A percentile compares a stretch with the other conserved stretches of the same genome.
phyloP scores from a whole-genome alignment of 2,113 vertebrate species.

The Piaya cayana region DNA sequence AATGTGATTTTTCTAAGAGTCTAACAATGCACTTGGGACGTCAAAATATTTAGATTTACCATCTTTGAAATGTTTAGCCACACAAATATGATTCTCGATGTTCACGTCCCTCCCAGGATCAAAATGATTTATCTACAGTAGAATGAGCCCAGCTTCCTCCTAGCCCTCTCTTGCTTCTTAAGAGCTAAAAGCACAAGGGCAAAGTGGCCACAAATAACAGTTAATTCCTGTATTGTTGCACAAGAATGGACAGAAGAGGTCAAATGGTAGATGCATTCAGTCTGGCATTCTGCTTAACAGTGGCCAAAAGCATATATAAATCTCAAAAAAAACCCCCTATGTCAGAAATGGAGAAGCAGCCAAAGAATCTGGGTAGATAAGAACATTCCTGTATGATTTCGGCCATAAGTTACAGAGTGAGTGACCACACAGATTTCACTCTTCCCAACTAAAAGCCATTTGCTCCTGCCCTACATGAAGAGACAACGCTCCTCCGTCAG shows the following conservation, averaged over 20 bases:
- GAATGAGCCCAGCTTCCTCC: neutral
- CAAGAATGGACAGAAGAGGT: constrained; percentile 7
- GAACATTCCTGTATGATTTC: constrained; percentile 25
- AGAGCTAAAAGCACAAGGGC: neutral
- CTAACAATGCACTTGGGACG: neutral
- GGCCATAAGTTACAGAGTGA: constrained; percentile 8
- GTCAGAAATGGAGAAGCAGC: neutral
- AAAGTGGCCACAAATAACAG: constrained; percentile 12
- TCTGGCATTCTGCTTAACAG: constrained; percentile 5
- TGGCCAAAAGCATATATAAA: constrained; percentile 27
- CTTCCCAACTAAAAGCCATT: neutral
- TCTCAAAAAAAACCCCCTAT: neutral
- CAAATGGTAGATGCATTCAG: neutral
- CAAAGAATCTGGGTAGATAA: constrained; percentile 46
- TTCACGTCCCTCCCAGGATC: neutral
- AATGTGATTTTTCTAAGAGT: neutral
- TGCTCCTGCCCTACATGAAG: neutral
- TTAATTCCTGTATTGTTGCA: neutral
- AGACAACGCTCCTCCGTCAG: neutral
- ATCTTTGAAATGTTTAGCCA: neutral
- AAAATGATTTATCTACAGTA: neutral
- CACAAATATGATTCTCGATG: neutral
- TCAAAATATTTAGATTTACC: neutral
- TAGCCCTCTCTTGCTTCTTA: neutral
- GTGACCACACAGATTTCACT: neutral